These are phyloP conservation scores for Tenthredo livida DNA, from an alignment of 2,888 invertebrate species.

Conservation along the genomic window DNA sequence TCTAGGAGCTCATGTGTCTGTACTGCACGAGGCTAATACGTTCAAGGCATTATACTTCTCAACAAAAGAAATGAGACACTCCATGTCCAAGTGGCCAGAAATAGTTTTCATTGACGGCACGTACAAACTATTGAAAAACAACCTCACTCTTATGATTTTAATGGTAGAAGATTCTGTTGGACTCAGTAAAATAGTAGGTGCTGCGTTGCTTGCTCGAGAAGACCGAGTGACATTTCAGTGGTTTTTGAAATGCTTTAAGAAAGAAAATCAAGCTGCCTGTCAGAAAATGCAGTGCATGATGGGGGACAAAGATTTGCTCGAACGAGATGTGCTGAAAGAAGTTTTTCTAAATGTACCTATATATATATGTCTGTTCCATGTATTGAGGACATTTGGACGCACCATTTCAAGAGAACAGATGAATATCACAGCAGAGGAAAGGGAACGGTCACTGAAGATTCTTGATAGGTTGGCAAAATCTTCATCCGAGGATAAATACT, in stretches of 20 bases:
- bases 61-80: slow-evolving; percentile 22
- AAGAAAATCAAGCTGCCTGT: slow-evolving; percentile 1
- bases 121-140: background rate
- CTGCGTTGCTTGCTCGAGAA: slow-evolving; percentile 33
- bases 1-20: slow-evolving; percentile 38
- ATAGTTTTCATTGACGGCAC: slow-evolving; percentile 49
- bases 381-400: slow-evolving; percentile 50
- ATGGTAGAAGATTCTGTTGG: slow-evolving; percentile 35
- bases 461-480: slow-evolving; percentile 53
- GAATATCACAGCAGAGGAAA: slow-evolving; percentile 47
- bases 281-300: slow-evolving; percentile 42
- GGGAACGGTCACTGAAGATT: slow-evolving; percentile 40
- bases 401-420: slow-evolving; percentile 52
- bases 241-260: slow-evolving; percentile 32
- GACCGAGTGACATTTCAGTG: slow-evolving; percentile 9
- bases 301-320: slow-evolving; percentile 50
- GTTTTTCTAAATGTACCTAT: slow-evolving; percentile 30
- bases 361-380: slow-evolving; percentile 54
- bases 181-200: slow-evolving; percentile 38
- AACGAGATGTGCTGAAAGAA: slow-evolving; percentile 51
- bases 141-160: background rate
- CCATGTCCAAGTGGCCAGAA: slow-evolving; percentile 32
- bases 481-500: slow-evolving; percentile 49
- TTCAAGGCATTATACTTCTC: slow-evolving; percentile 49
- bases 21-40: slow-evolving; percentile 6